Conservation (phyloP, 2,888 invertebrate genomes). For the Eueremaeus valkanovi region DNA sequence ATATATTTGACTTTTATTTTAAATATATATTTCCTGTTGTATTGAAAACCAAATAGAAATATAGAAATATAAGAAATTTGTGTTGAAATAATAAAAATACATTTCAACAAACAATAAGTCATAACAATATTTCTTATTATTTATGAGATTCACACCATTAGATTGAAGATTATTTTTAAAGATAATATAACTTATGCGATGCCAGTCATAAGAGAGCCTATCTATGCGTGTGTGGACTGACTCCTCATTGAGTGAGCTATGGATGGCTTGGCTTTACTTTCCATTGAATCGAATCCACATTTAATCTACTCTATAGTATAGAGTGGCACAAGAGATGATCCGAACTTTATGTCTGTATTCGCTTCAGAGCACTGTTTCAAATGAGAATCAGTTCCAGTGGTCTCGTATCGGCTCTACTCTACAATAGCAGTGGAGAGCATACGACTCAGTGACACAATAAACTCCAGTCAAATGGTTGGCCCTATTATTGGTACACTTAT, state of each 20-base stretch:
- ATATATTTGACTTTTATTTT: background rate
- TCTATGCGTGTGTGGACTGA: background rate
- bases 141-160: conserved; percentile 31
- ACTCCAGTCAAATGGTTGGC: conserved; percentile 29
- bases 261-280: conserved; percentile 30
- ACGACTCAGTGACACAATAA: conserved; percentile 11
- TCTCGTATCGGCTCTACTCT: conserved; percentile 20
- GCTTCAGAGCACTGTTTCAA: conserved; percentile 3
- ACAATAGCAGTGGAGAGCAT: background rate
- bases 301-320: background rate
- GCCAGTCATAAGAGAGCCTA: background rate
- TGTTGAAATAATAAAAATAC: background rate
- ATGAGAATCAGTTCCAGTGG: conserved; percentile 24
- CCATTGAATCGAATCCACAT: background rate
- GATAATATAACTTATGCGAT: conserved; percentile 4
- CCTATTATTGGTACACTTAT: conserved; percentile 25
- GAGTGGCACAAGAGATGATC: background rate
- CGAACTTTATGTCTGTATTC: background rate
- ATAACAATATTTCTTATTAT: background rate
- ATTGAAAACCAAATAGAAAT: background rate
- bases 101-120: background rate
- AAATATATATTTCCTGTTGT: conserved; percentile 13
- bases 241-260: background rate
- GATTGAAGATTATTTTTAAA: background rate
- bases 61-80: background rate